phyloP scores from a whole-genome alignment of 2,797 vertebrate species.

The Rallus crepitans region DNA sequence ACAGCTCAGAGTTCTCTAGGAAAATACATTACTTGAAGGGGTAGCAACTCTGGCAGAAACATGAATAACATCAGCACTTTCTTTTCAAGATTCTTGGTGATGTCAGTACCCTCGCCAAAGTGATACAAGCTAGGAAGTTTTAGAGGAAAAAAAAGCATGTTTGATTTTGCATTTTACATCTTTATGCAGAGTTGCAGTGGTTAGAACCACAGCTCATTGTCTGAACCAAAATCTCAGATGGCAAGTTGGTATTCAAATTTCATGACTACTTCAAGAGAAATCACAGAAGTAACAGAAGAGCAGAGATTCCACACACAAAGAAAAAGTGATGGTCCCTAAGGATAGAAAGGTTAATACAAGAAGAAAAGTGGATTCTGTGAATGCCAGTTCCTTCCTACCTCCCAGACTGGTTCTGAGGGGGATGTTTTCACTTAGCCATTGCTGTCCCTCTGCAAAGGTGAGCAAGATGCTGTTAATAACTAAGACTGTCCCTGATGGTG shows the following conservation, averaged over 20 bases:
- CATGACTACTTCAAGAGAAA: conserved; percentile 19
- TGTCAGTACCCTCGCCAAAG: not conserved
- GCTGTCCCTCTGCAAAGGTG: conserved; percentile 61
- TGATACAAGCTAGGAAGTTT: not conserved
- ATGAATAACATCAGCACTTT: not conserved
- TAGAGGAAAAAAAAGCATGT: not conserved
- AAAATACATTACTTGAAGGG: conserved; percentile 18
- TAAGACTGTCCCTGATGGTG: conserved; percentile 65
- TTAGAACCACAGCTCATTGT: not conserved
- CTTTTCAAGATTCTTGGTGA: conserved; percentile 21
- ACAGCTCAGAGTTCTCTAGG: not conserved
- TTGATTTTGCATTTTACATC: not conserved
- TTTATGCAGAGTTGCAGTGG: not conserved
- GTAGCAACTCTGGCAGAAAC: not conserved
- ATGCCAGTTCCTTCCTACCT: conserved; percentile 33
- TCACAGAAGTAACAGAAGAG: conserved; percentile 41
- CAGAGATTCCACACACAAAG: conserved; percentile 38
- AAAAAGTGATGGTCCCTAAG: conserved; percentile 41
- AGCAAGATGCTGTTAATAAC: conserved; percentile 68
- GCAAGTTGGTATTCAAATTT: conserved; percentile 21
- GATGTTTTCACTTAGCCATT: conserved; percentile 48
- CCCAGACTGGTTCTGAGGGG: not conserved
- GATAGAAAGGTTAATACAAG: conserved; percentile 58
- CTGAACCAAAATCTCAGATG: not conserved
- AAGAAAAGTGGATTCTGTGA: conserved; percentile 26